These are phyloP conservation scores for Calliphora vomitoria DNA, from an alignment of 2,888 invertebrate species.

Conservation along the genomic window DNA sequence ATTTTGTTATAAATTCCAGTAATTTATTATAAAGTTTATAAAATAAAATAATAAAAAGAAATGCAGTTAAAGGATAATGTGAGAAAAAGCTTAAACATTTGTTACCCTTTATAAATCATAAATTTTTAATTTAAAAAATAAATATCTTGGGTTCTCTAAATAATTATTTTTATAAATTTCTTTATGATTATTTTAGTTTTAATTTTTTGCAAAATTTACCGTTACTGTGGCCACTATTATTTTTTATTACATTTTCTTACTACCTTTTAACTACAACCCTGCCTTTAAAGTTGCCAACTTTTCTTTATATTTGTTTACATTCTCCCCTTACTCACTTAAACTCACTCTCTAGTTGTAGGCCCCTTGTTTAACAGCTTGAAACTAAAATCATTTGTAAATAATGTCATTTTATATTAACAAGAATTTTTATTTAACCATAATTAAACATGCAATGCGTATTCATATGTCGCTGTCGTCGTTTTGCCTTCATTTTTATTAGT, in stretches of 20 bases:
- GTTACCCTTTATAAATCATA: too few relatives aligned
- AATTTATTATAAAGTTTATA: too few relatives aligned
- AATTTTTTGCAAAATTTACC: too few relatives aligned
- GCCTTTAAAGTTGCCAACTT: neutral
- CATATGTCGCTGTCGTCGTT: neutral
- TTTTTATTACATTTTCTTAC: neutral
- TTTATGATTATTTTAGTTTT: too few relatives aligned
- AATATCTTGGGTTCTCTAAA: too few relatives aligned
- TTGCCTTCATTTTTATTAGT: constrained; percentile 20
- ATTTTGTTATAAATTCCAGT: neutral
- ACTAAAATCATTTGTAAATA: constrained; percentile 7
- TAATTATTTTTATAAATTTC: too few relatives aligned
- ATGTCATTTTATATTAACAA: constrained; percentile 20
- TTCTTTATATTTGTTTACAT: neutral
- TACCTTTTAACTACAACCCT: neutral
- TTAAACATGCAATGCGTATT: constrained; percentile 24
- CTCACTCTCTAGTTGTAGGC: neutral
- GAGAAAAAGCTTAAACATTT: too few relatives aligned
- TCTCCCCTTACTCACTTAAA: neutral
- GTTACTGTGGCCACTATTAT: too few relatives aligned
- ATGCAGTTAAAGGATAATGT: too few relatives aligned
- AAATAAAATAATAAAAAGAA: too few relatives aligned
- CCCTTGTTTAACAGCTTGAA: neutral
- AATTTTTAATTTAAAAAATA: too few relatives aligned
- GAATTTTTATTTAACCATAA: constrained; percentile 28